A percentile compares a stretch with the other conserved stretches of the same genome.
Conservation (phyloP, 2,113 vertebrate genomes). For the Dolichallabes microphthalmus region DNA sequence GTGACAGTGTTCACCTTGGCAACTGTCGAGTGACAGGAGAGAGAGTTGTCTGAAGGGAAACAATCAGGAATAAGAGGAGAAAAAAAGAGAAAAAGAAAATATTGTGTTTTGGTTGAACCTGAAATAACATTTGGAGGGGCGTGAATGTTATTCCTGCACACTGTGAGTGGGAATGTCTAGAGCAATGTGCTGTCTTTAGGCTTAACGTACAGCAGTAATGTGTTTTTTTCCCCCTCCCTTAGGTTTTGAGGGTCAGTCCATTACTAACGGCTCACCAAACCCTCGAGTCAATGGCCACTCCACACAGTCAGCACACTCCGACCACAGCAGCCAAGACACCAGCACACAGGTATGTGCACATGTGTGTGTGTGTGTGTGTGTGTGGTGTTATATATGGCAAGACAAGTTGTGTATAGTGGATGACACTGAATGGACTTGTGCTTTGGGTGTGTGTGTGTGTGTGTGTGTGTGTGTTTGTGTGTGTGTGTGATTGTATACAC, state of each 20-base stretch:
- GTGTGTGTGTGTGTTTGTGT: conserved; percentile 6
- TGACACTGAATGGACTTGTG: conserved; percentile 8
- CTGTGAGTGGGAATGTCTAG: too few species aligned
- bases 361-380: conserved; percentile 20
- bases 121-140: background rate
- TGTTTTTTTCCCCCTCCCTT: conserved; percentile 7
- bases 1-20: too few species aligned
- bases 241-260: conserved; percentile 74
- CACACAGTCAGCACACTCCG: conserved; percentile 72
- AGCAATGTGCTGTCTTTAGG: background rate
- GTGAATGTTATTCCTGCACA: background rate
- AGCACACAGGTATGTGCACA: conserved; percentile 78
- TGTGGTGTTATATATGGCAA: background rate
- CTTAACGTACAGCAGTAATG: background rate
- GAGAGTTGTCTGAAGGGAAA: too few species aligned
- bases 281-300: conserved; percentile 86
- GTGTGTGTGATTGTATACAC: background rate
- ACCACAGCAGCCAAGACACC: conserved; percentile 80
- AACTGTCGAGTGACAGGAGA: too few species aligned
- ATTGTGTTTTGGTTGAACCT: background rate
- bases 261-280: conserved; percentile 80
- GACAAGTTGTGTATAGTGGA: background rate
- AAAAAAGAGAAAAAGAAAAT: background rate
- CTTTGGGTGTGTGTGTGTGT: conserved; percentile 12
- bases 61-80: too few species aligned